Percentiles rank a stretch among this genome's conserved stretches.
These are phyloP conservation scores for Lacerta bilineata DNA, from an alignment of 2,797 vertebrate species.

Conservation along the genomic window DNA sequence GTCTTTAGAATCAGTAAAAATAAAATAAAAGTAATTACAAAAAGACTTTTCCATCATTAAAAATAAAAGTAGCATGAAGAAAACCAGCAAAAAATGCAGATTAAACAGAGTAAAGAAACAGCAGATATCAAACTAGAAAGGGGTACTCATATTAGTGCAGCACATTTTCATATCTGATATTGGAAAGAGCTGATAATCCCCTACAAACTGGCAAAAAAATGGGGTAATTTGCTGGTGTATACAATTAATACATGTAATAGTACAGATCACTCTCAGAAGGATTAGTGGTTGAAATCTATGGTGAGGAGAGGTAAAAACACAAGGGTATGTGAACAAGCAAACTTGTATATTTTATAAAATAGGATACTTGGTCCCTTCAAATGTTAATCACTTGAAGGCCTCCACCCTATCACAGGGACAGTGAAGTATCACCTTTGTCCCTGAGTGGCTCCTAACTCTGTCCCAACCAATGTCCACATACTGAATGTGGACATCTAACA, in stretches of 20 bases:
- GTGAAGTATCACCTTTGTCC: no score
- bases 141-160: not conserved
- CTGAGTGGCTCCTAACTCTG: no score
- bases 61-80: not conserved
- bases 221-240: not conserved
- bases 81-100: not conserved
- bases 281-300: not conserved
- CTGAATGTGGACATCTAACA: no score
- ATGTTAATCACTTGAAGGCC: not conserved
- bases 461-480: no score
- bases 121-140: not conserved
- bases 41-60: not conserved
- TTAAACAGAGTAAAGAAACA: not conserved
- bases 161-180: not conserved
- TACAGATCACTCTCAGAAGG: not conserved
- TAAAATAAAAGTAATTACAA: not conserved
- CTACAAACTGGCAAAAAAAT: not conserved
- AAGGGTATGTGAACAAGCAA: not conserved
- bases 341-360: no score
- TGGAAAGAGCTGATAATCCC: not conserved
- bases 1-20: not conserved
- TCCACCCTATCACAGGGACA: not conserved
- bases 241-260: not conserved
- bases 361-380: not conserved
- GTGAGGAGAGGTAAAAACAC: not conserved